Base-by-base conservation (phyloP, 2,888 invertebrate genomes). In the Oasisia sp. region DNA sequence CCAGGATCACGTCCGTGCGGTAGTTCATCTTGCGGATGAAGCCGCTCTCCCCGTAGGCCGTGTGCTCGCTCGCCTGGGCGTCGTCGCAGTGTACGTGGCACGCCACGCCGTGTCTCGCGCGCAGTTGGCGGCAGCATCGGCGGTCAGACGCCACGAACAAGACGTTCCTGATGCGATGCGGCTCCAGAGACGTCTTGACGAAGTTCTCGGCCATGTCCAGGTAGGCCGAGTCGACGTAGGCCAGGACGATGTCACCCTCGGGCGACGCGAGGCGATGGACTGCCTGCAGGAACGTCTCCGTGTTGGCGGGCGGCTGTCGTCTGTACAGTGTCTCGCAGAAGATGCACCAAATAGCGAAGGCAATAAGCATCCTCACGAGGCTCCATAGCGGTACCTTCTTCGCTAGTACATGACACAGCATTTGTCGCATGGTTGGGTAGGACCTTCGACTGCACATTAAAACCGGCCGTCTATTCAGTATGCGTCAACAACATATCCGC, bases 181-280 rank as follows among this genome's bases (percentile, higher is more conserved):
- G 93, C 27, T 92, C 19, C 38, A 93, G 91, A 44, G 92, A 93
- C 7, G 89, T 90, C 89, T 91, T 38, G 90, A 92, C 92, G 8
- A 93, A 58, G 44, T 93, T 93, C 38, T 93, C 12, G 19, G 93
- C 93, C 92, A 93, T 93, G 45, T 93, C 93, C 1, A 56, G 89
- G 32, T 92, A 93, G 19, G 92, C 93, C 32, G 92, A 50, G 91
- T 93, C 93, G 32, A 92, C 92, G 58, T 92, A 44, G 8, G 92
- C 92, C 89, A 93, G 91, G 1, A 93, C 50, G 32, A 93, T 92
- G 89, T 92, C 45, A 19, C 89, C 89, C 0, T 90, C 89, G 11
- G 91, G 50, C 89, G 45, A 89, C 91, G 89, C 45, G 44, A 50
- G 50, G 5, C 50, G 50, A 5, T 9, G 50, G 50, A 50, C 50